phyloP scores from a whole-genome alignment of 2,797 vertebrate genomes.

The Knipowitschia caucasica region DNA sequence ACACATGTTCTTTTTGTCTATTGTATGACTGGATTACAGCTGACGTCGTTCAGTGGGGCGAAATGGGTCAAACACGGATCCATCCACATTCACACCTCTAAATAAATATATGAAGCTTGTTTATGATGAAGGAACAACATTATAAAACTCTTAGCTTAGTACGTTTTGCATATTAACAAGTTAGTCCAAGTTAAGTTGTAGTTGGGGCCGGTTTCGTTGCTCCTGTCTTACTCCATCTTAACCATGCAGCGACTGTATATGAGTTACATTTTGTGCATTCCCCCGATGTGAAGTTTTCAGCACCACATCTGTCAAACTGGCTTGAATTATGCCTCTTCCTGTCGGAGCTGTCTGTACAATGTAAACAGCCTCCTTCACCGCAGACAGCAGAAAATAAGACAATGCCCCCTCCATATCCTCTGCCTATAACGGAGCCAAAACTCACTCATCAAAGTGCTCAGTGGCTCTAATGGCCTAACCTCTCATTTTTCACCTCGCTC shows the following conservation, averaged over 20 bases:
- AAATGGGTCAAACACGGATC: too few species aligned
- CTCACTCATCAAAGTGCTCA: constrained; percentile 39
- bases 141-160: too few species aligned
- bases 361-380: constrained; percentile 34
- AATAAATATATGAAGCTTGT: too few species aligned
- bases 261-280: background rate
- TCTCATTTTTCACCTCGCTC: constrained; percentile 38
- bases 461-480: constrained; percentile 34
- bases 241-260: background rate
- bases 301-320: constrained; percentile 11
- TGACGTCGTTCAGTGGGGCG: too few species aligned
- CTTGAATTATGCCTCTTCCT: constrained; percentile 45
- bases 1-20: too few species aligned
- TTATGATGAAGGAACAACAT: too few species aligned
- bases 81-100: too few species aligned
- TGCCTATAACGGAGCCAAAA: constrained; percentile 43
- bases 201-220: background rate
- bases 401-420: constrained; percentile 7
- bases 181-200: too few species aligned
- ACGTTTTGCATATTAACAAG: too few species aligned
- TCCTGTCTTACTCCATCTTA: background rate
- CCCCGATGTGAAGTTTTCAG: background rate
- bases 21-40: too few species aligned
- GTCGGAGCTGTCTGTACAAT: constrained; percentile 26
- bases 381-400: constrained; percentile 34